These are phyloP conservation scores for Lottia scabra DNA, from an alignment of 2,888 invertebrate genomes.

Conservation along the genomic window DNA sequence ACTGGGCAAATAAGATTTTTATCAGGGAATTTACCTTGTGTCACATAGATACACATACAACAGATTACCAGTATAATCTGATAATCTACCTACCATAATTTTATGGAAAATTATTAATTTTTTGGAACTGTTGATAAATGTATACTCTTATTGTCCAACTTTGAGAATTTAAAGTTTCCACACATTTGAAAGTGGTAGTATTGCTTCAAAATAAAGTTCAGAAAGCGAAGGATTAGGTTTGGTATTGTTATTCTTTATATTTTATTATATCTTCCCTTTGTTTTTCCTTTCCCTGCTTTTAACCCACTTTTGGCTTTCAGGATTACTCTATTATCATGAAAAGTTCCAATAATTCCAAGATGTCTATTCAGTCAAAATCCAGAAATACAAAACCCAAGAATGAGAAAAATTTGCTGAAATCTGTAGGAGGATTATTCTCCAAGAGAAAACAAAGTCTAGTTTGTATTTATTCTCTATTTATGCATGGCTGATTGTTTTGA, in stretches of 20 bases:
- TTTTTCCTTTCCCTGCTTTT: background rate
- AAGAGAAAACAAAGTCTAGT: background rate
- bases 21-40: no score
- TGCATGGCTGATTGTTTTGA: no score
- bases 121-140: no score
- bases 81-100: no score
- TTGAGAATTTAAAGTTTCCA: background rate
- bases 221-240: background rate
- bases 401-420: constrained; percentile 20
- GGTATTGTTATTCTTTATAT: background rate
- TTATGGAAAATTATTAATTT: no score
- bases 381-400: constrained; percentile 16
- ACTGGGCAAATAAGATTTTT: no score
- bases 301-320: constrained; percentile 21
- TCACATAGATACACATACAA: no score
- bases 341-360: constrained; percentile 25
- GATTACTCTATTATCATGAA: constrained; percentile 28
- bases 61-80: no score
- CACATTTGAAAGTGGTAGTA: no score
- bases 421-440: constrained; percentile 16
- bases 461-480: no score
- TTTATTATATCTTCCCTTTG: background rate
- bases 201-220: background rate
- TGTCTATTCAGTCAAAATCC: constrained; percentile 28
- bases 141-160: no score